Evolutionary conservation across 2,113 vertebrate genomes (phyloP), one percentile per base, ranked within the genome.

Genomic region (Megalops atlanticus): DNA sequence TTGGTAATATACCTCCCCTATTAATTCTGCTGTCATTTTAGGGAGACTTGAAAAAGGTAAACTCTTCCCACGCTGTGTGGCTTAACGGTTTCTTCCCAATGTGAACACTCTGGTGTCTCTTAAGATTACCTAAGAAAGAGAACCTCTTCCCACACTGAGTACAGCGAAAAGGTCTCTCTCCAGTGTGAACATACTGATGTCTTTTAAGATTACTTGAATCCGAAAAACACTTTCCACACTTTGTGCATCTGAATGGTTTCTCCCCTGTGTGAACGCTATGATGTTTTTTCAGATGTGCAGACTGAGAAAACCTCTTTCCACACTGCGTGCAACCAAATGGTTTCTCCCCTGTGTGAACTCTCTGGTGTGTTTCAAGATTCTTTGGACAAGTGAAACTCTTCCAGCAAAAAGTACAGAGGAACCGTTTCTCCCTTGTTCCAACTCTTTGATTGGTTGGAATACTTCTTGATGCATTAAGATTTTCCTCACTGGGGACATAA

Each of bases 121-220:
- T 79, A 14, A 79, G 68, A 49, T 79, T 79, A 16, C 64, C 78
- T 16, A 79, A 71, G 33, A 79, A 71, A 33, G 78, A 79, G 36
- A 79, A 79, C 41, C 78, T 43, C 78, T 79, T 79, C 27, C 43
- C 92, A 14, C 92, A 93, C 83, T 92, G 89, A 0, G 87, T 74
- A 82, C 92, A 93, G 89, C 88, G 89, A 80, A 92, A 92, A 5
- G 92, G 92, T 74, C 91, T 85, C 78, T 92, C 91, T 0, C 92
- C 92, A 64, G 91, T 93, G 89, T 93, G 92, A 0, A 92, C 92
- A 81, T 90, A 89, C 90, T 92, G 92, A 85, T 93, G 92, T 15
- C 92, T 90, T 81, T 92, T 85, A 83, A 93, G 87, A 58, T 92
- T 93, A 87, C 92, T 92, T 85, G 92, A 91, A 86, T 92, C 91